Conservation (phyloP, 2,888 invertebrate genomes). For the Cataglyphis cursor region DNA sequence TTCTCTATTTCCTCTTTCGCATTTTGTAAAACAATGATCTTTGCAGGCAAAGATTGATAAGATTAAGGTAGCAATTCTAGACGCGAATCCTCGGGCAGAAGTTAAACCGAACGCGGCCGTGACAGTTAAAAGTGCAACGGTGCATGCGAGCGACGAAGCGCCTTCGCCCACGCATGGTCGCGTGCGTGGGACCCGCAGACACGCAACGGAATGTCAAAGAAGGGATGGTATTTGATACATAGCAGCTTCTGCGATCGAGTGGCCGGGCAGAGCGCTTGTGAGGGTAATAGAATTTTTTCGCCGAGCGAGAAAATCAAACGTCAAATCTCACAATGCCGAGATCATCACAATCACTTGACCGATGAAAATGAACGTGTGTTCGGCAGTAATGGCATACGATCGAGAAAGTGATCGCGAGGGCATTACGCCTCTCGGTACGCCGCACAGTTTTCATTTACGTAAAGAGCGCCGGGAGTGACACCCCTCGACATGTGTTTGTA, state of each 20-base stretch:
- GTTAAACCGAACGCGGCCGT: constrained; percentile 31
- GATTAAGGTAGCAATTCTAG: background rate
- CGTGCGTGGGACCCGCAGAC: background rate
- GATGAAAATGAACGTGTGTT: constrained; percentile 63
- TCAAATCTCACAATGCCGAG: background rate
- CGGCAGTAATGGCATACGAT: constrained; percentile 76
- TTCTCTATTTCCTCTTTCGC: background rate
- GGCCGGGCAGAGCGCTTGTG: constrained; percentile 31
- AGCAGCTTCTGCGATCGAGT: constrained; percentile 64
- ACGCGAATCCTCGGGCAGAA: constrained; percentile 6
- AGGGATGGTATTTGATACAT: constrained; percentile 55
- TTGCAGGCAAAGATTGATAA: background rate
- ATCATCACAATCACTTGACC: too few relatives aligned
- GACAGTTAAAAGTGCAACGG: constrained; percentile 55
- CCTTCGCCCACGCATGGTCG: constrained; percentile 37
- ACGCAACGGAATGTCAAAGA: constrained; percentile 6
- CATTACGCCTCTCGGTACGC: constrained; percentile 72
- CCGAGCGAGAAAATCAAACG: constrained; percentile 68
- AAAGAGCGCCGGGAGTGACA: constrained; percentile 57
- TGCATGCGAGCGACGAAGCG: constrained; percentile 26
- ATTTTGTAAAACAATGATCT: background rate
- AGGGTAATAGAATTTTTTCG: constrained; percentile 68
- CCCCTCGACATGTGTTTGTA: constrained; percentile 41
- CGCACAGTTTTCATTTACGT: constrained; percentile 70
- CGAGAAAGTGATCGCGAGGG: constrained; percentile 74